Conservation (phyloP, 2,888 invertebrate genomes). For the Orthosia incerta region DNA sequence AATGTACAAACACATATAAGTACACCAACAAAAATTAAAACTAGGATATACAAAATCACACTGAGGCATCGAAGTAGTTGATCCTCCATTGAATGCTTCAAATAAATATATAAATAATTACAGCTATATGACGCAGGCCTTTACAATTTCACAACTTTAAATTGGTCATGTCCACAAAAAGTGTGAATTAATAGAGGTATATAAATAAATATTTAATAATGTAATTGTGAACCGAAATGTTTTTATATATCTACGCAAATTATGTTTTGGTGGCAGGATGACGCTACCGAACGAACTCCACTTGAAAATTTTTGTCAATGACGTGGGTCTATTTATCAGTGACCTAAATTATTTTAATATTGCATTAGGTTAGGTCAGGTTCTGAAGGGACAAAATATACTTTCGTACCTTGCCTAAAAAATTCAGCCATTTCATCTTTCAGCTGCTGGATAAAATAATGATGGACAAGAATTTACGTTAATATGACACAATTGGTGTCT, state of each 20-base stretch:
- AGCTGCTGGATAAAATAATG: background rate
- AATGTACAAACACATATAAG: conserved; percentile 11
- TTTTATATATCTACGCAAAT: conserved; percentile 3
- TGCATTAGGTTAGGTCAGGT: background rate
- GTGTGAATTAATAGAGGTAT: conserved; percentile 39
- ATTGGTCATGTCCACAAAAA: conserved; percentile 13
- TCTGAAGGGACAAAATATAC: background rate
- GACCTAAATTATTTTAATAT: background rate
- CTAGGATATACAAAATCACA: conserved; percentile 10
- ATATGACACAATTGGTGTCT: too few relatives aligned
- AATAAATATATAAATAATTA: background rate
- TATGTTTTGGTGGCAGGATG: conserved; percentile 14
- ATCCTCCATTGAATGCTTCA: background rate
- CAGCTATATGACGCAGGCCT: conserved; percentile 12
- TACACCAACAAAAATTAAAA: conserved; percentile 1
- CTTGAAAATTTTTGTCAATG: background rate
- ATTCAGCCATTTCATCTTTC: background rate
- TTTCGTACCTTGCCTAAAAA: background rate
- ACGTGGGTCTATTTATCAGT: conserved; percentile 6
- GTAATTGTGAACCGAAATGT: conserved; percentile 1
- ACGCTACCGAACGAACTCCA: background rate
- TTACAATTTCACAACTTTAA: conserved; percentile 37
- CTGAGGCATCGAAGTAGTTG: background rate
- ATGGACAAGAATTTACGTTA: too few relatives aligned
- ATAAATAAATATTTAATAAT: conserved; percentile 29